Evolutionary conservation across 1,140 invertebrate species (phyloP).

Genomic region (Ectropis grisescens): DNA sequence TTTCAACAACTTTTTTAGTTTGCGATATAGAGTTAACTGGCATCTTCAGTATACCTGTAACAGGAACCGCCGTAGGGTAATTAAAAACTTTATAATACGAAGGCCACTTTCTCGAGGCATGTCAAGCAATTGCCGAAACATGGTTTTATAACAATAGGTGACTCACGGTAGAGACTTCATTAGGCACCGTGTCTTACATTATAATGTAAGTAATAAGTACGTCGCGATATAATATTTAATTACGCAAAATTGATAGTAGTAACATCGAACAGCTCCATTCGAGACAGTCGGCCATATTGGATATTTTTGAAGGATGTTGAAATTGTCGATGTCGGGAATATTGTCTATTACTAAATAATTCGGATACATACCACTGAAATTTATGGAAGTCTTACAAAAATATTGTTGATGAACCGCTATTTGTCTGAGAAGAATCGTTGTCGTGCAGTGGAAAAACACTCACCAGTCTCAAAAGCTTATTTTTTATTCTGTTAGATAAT

Average conservation of each 20-base stretch:
- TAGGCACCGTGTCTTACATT: constrained; percentile 56
- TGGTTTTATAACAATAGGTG: constrained; percentile 15
- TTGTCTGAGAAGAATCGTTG: too few species aligned
- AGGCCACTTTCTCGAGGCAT: constrained; percentile 27
- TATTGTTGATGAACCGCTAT: too few species aligned
- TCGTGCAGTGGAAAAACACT: too few species aligned
- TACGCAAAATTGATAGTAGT: constrained; percentile 34
- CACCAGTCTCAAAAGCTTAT: too few species aligned
- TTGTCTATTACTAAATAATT: too few species aligned
- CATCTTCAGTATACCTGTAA: constrained; percentile 69
- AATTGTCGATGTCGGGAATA: too few species aligned
- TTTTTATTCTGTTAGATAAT: too few species aligned
- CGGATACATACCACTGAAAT: too few species aligned
- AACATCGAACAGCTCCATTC: constrained; percentile 37
- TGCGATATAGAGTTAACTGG: constrained; percentile 58
- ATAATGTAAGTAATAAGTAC: constrained; percentile 29
- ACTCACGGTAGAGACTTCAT: constrained; percentile 51
- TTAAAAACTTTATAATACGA: constrained; percentile 20
- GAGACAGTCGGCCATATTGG: constrained; percentile 40
- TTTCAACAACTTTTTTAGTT: constrained; percentile 60
- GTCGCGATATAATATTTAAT: constrained; percentile 16
- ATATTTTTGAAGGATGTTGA: constrained; percentile 24
- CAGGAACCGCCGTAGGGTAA: constrained; percentile 11
- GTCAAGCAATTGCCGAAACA: constrained; percentile 37
- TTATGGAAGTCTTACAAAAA: too few species aligned